Percentiles rank a stretch among this genome's conserved stretches.
Conservation (phyloP, 2,797 vertebrate species). For the Coluber constrictor region DNA sequence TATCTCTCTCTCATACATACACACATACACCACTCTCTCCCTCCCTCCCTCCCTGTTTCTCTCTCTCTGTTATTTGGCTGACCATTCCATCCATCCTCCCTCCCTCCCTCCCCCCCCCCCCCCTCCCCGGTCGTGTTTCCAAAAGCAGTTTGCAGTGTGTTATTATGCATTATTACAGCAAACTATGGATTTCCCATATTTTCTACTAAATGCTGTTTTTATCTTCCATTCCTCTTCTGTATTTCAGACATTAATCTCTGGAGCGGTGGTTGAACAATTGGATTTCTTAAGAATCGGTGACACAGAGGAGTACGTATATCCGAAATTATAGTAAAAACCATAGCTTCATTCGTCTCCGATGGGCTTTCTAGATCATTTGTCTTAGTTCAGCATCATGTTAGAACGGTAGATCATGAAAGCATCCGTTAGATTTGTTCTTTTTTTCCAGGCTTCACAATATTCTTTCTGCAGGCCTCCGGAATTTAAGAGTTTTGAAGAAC, state of each 20-base stretch:
- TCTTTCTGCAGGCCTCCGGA: slow-evolving; percentile 80
- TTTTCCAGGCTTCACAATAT: not conserved
- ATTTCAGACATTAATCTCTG: slow-evolving; percentile 91
- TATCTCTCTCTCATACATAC: no score
- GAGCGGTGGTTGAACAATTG: slow-evolving; percentile 93
- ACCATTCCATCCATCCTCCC: no score
- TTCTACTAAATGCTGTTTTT: not conserved
- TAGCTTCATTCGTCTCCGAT: not conserved
- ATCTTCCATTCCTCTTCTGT: slow-evolving; percentile 11
- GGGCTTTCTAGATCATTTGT: not conserved
- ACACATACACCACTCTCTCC: not conserved
- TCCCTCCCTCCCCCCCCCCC: no score
- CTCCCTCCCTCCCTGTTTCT: not conserved
- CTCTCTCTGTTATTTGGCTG: not conserved
- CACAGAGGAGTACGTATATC: slow-evolving; percentile 82
- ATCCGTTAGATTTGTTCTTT: not conserved
- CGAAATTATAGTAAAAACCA: not conserved
- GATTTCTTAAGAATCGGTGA: slow-evolving; percentile 94
- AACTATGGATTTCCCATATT: not conserved
- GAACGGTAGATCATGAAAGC: slow-evolving; percentile 2
- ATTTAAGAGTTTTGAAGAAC: slow-evolving; percentile 93
- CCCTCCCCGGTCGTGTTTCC: not conserved
- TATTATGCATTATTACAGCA: not conserved
- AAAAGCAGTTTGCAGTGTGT: not conserved
- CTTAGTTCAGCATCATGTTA: not conserved